A percentile compares a stretch with the other conserved stretches of the same genome.
Evolutionary conservation across 2,113 vertebrate genomes (phyloP).

Genomic region (Neodon shergylaensis): DNA sequence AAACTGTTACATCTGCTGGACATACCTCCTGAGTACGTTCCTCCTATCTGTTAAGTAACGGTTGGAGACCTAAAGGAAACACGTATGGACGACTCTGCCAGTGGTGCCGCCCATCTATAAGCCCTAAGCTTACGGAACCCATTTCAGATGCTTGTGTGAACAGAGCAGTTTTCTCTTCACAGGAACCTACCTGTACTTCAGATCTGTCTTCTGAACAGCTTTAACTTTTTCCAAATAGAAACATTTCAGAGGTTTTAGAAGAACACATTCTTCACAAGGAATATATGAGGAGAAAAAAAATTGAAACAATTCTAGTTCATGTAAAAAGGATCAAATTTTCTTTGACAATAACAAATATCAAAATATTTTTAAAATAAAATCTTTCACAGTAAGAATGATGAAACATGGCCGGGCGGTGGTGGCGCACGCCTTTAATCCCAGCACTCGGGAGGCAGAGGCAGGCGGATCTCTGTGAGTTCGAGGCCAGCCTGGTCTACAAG

Average conservation of each 20-base stretch:
- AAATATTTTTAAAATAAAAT: slow-evolving; percentile 88
- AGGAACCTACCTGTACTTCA: slow-evolving; percentile 88
- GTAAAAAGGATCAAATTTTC: slow-evolving; percentile 89
- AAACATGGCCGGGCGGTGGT: no score
- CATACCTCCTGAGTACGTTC: slow-evolving; percentile 84
- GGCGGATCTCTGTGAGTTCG: no score
- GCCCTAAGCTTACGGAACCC: slow-evolving; percentile 87
- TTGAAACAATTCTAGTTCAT: slow-evolving; percentile 82
- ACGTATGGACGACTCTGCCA: slow-evolving; percentile 85
- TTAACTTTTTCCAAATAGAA: slow-evolving; percentile 91
- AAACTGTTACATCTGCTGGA: slow-evolving; percentile 81
- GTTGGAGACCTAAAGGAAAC: slow-evolving; percentile 85
- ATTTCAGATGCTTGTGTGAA: slow-evolving; percentile 89
- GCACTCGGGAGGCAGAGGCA: no score
- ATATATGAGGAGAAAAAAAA: slow-evolving; percentile 84
- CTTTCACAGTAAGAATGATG: slow-evolving; percentile 86
- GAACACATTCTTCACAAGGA: slow-evolving; percentile 90
- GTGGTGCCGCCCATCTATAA: slow-evolving; percentile 78
- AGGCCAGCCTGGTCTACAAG: no score
- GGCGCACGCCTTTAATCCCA: no score
- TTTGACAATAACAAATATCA: slow-evolving; percentile 86
- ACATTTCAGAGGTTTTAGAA: slow-evolving; percentile 93
- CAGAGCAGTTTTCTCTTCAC: slow-evolving; percentile 88
- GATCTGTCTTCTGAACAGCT: slow-evolving; percentile 91
- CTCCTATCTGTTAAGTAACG: slow-evolving; percentile 87